These are phyloP conservation scores for Pollimyrus isidori DNA, from an alignment of 2,113 vertebrate genomes.

Conservation along the genomic window DNA sequence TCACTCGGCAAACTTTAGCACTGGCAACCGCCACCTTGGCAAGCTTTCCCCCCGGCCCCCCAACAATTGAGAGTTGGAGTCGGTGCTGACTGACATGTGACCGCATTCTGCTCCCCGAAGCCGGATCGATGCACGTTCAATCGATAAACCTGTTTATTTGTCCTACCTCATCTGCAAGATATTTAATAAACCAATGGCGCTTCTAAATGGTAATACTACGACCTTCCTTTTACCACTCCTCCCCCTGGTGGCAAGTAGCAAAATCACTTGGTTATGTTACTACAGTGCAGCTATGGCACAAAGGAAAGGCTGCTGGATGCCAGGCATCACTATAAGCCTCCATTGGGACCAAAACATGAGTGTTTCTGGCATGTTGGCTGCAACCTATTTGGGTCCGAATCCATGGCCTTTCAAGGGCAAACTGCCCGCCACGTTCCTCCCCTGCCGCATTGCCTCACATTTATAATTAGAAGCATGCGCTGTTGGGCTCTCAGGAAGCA, in stretches of 20 bases:
- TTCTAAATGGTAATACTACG: background rate
- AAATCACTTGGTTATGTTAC: background rate
- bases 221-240: background rate
- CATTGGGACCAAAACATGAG: background rate
- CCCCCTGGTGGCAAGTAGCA: background rate
- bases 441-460: conserved; percentile 17
- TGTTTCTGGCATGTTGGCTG: background rate
- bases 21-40: background rate
- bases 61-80: background rate
- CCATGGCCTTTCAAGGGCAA: background rate
- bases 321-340: background rate
- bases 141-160: background rate
- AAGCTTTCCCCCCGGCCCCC: background rate
- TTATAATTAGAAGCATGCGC: conserved; percentile 65
- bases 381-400: background rate
- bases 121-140: background rate
- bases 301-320: background rate
- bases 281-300: background rate
- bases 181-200: background rate
- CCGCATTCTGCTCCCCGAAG: background rate
- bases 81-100: background rate
- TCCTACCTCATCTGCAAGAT: background rate
- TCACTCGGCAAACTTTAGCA: background rate
- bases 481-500: conserved; percentile 48
- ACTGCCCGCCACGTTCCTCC: background rate